Conservation (phyloP, 2,888 invertebrate genomes). For the Agriopis leucophaearia region DNA sequence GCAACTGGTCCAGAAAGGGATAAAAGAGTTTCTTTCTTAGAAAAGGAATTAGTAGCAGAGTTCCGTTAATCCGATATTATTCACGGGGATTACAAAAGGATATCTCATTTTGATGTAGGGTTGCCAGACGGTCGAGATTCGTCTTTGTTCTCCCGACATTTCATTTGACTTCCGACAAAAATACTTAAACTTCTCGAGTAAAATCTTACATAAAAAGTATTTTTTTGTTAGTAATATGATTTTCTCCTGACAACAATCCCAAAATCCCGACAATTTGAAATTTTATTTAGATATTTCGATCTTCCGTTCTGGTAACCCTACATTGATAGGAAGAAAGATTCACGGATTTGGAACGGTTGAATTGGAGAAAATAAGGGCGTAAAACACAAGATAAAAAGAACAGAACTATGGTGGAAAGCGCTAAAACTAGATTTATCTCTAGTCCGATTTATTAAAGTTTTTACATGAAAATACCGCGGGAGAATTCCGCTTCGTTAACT, state of each 20-base stretch:
- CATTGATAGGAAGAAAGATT: conserved; percentile 61
- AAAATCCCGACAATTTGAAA: too few species aligned
- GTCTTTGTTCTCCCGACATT: too few species aligned
- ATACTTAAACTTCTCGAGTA: too few species aligned
- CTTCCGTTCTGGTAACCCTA: too few species aligned
- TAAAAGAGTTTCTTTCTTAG: conserved; percentile 67
- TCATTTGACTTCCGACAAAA: too few species aligned
- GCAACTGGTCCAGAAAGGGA: conserved; percentile 57
- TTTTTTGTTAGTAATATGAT: too few species aligned
- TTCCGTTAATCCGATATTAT: conserved; percentile 75
- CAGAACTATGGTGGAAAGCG: conserved; percentile 20
- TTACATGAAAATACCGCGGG: conserved; percentile 7
- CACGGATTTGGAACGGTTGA: conserved; percentile 32
- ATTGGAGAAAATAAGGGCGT: conserved; percentile 31
- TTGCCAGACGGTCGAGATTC: too few species aligned
- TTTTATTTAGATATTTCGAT: too few species aligned
- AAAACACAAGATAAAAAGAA: conserved; percentile 25
- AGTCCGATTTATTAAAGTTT: conserved; percentile 23
- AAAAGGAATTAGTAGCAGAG: conserved; percentile 69
- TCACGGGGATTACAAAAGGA: conserved; percentile 74
- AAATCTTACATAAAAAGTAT: too few species aligned
- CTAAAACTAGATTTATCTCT: conserved; percentile 23
- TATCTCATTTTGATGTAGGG: conserved; percentile 64
- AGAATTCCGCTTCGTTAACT: conserved; percentile 10
- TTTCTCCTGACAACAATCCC: too few species aligned